These are phyloP conservation scores for Huso huso DNA, from an alignment of 2,797 vertebrate species.

Conservation along the genomic window DNA sequence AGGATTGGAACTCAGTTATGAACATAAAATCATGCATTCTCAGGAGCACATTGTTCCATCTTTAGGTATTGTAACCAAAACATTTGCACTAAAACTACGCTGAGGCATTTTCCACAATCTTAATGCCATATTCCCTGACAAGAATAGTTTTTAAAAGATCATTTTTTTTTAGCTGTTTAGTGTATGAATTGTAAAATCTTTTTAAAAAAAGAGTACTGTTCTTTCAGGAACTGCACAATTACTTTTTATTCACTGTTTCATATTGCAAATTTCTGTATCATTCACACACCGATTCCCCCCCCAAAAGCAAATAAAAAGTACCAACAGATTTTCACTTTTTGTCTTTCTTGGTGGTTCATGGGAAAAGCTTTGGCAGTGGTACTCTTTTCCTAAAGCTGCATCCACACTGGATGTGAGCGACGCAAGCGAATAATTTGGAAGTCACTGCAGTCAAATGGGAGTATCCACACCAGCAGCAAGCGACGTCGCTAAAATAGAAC, in stretches of 20 bases:
- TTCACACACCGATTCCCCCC: slow-evolving; percentile 24
- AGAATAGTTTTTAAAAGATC: background rate
- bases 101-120: background rate
- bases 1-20: no score
- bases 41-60: background rate
- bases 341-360: no score
- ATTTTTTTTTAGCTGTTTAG: background rate
- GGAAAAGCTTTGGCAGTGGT: no score
- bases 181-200: background rate
- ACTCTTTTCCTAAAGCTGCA: no score
- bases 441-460: no score
- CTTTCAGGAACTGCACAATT: background rate
- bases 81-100: background rate
- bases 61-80: background rate
- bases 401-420: no score
- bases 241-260: background rate
- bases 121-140: no score
- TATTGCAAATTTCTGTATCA: background rate
- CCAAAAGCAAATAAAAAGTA: slow-evolving; percentile 62
- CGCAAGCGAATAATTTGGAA: no score
- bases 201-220: background rate
- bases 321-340: slow-evolving; percentile 39
- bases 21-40: background rate
- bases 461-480: no score
- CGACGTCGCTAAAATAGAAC: no score